A percentile compares a stretch with the other conserved stretches of the same genome.
Conservation (phyloP, 2,113 vertebrate species). For the Aramus guarauna region DNA sequence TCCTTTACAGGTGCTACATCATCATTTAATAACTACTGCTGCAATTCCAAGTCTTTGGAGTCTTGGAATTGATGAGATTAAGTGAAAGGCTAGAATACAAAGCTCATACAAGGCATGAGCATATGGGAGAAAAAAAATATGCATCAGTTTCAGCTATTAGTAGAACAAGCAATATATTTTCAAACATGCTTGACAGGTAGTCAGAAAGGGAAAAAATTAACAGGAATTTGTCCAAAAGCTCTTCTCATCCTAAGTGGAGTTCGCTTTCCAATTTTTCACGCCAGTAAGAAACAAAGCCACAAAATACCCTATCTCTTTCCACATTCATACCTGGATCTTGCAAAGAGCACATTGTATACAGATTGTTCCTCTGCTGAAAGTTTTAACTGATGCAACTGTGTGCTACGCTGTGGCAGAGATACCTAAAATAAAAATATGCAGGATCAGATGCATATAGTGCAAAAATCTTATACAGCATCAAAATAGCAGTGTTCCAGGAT, state of each 20-base stretch:
- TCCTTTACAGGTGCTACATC: neutral
- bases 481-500: neutral
- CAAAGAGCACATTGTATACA: conserved; percentile 89
- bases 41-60: neutral
- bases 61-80: neutral
- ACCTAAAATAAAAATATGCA: conserved; percentile 72
- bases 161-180: neutral
- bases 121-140: neutral
- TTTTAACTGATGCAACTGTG: conserved; percentile 79
- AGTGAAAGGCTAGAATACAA: neutral
- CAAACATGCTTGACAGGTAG: neutral
- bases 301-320: neutral
- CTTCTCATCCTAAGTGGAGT: neutral
- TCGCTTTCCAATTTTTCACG: neutral
- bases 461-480: neutral
- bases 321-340: conserved; percentile 83
- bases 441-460: neutral
- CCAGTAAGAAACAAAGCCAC: neutral
- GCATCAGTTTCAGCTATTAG: neutral
- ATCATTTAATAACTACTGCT: neutral
- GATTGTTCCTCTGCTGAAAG: conserved; percentile 86
- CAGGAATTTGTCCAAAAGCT: neutral
- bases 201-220: neutral
- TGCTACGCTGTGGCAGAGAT: conserved; percentile 80
- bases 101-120: neutral